Conservation (phyloP, 2,113 vertebrate genomes). For the Halcyon senegalensis region DNA sequence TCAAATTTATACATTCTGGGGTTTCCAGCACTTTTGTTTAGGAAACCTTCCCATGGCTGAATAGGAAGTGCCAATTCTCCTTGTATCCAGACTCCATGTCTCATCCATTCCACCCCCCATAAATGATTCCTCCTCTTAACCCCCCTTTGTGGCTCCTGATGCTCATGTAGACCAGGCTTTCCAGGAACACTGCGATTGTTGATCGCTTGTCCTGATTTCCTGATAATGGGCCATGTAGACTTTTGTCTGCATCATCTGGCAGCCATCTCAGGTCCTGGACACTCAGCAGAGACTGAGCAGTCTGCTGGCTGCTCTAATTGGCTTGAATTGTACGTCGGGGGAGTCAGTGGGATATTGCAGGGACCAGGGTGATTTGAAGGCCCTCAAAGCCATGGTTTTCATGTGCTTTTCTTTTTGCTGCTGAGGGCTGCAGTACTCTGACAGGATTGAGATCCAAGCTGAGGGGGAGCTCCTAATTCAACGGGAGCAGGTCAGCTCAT, state of each 20-base stretch:
- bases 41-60: not conserved
- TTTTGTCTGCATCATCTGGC: constrained; percentile 19
- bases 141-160: not conserved
- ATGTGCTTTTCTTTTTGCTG: not conserved
- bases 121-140: not conserved
- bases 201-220: not conserved
- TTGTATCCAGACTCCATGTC: not conserved
- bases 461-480: not conserved
- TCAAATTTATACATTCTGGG: not conserved
- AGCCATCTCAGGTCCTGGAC: not conserved
- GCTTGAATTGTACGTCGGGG: not conserved
- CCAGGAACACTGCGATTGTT: not conserved
- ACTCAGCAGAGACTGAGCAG: not conserved
- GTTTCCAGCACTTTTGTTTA: not conserved
- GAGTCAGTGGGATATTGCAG: not conserved
- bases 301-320: not conserved
- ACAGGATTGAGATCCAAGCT: not conserved
- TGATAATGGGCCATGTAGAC: constrained; percentile 22
- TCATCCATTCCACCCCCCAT: not conserved
- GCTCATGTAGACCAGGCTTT: not conserved
- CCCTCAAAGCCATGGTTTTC: not conserved
- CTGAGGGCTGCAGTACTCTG: not conserved
- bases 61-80: not conserved
- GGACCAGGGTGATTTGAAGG: not conserved
- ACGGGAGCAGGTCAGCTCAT: not conserved